Evolutionary conservation across 53 echinoderm and acorn worm species (phyloP), one percentile per base, ranked within the genome.

Genomic region (Crossaster papposus): DNA sequence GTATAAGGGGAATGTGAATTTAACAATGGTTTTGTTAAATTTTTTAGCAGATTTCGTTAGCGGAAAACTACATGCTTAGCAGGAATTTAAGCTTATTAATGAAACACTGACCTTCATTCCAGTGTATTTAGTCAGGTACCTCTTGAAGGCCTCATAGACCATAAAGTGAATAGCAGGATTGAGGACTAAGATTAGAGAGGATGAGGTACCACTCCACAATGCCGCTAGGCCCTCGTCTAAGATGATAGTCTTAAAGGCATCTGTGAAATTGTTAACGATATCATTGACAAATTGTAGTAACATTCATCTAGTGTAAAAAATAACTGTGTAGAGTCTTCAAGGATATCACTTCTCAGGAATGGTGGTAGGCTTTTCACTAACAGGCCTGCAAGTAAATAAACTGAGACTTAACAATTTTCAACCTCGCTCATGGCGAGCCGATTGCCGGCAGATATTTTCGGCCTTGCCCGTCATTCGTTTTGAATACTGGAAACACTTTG

Each of bases 131-230:
- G 64, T 92, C 64, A 89, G 65, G 51, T 92, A 92, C 53, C 95
- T 89, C 80, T 97, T 97, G 14, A 95, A 78, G 14, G 90, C 90
- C 70, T 95, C 95, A 89, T 97, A 97, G 83, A 93, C 82, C 88
- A 89, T 94, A 55, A 97, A 97, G 55, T 97, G 97, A 75, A 97
- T 94, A 51, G 97, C 95, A 64, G 97, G 97, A 65, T 97, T 97
- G 64, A 91, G 87, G 58, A 97, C 97, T 2, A 97, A 89, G 64
- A 94, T 85, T 32, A 97, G 90, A 24, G 94, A 94, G 10, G 97
- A 91, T 9, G 92, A 30, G 8, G 95, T 97, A 4, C 97, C 97
- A 90, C 94, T 95, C 97, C 97, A 97, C 14, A 97, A 70, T 26
- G 93, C 91, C 9, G 22, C 35, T 2, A 97, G 37, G 31, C 97